Conservation (phyloP, 2,797 vertebrate genomes). For the Protosalanx chinensis region DNA sequence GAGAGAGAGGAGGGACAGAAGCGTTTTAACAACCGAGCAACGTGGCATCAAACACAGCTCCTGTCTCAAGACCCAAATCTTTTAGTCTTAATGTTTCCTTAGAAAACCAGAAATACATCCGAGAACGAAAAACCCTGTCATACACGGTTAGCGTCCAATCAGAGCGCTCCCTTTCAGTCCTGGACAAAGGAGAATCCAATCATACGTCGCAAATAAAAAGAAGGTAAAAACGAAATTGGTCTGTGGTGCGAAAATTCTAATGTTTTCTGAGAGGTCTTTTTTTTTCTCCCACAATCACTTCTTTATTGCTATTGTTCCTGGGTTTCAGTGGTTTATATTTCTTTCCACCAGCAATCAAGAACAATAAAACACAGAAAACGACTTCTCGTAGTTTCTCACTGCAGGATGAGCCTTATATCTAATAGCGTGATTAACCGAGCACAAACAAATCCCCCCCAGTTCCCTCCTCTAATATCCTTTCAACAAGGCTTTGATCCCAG, state of each 20-base stretch:
- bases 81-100: slow-evolving; percentile 36
- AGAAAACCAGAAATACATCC: slow-evolving; percentile 43
- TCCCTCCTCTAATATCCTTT: slow-evolving; percentile 59
- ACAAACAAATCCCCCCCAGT: slow-evolving; percentile 55
- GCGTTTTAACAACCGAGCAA: slow-evolving; percentile 26
- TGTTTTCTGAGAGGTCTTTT: slow-evolving; percentile 6
- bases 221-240: slow-evolving; percentile 13
- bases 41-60: slow-evolving; percentile 20
- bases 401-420: slow-evolving; percentile 60
- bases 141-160: slow-evolving; percentile 47
- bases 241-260: slow-evolving; percentile 40
- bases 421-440: slow-evolving; percentile 60
- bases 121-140: slow-evolving; percentile 46
- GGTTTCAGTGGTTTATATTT: slow-evolving; percentile 41
- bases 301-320: slow-evolving; percentile 58
- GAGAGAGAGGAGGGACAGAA: not conserved
- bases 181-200: slow-evolving; percentile 37
- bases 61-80: slow-evolving; percentile 38
- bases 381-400: slow-evolving; percentile 49
- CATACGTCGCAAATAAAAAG: slow-evolving; percentile 41
- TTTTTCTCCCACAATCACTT: slow-evolving; percentile 23
- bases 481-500: slow-evolving; percentile 71
- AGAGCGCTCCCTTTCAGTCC: slow-evolving; percentile 26
- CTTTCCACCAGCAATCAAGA: slow-evolving; percentile 57
- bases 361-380: slow-evolving; percentile 51